Evolutionary conservation across 2,113 vertebrate genomes (phyloP).

Genomic region (Trematocara nigrifrons): DNA sequence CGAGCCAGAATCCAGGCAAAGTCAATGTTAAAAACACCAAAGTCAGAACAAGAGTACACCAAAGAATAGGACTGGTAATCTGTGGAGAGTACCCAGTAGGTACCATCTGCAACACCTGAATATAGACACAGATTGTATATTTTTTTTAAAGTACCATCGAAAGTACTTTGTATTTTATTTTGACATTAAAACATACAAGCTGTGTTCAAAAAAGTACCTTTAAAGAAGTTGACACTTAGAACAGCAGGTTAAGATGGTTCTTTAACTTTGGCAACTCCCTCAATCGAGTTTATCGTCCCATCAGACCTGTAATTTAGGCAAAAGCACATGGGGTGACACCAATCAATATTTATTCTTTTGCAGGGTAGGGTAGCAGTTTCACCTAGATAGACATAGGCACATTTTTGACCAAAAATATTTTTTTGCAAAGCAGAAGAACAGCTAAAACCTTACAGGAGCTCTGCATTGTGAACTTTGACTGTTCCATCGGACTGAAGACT

Average conservation of each 20-base stretch:
- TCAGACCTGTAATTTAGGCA: background rate
- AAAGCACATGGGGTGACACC: background rate
- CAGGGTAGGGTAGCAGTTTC: background rate
- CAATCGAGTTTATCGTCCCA: slow-evolving; percentile 22
- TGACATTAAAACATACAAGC: background rate
- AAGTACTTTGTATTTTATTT: background rate
- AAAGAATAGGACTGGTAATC: slow-evolving; percentile 40
- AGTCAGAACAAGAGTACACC: slow-evolving; percentile 46
- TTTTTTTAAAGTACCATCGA: fast-evolving
- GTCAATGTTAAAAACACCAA: slow-evolving; percentile 34
- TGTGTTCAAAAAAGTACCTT: slow-evolving; percentile 11
- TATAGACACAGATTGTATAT: background rate
- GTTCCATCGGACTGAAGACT: slow-evolving; percentile 20
- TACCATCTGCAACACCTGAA: slow-evolving; percentile 18
- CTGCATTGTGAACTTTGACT: slow-evolving; percentile 12
- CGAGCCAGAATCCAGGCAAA: slow-evolving; percentile 58
- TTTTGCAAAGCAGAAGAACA: background rate
- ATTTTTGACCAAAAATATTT: fast-evolving
- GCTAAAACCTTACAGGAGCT: slow-evolving; percentile 40
- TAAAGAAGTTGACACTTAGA: slow-evolving; percentile 38
- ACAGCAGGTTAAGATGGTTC: slow-evolving; percentile 33
- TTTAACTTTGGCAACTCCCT: slow-evolving; percentile 31
- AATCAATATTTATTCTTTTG: background rate
- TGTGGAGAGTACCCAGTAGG: slow-evolving; percentile 50
- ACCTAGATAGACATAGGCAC: background rate